Evolutionary conservation across 2,888 invertebrate genomes (phyloP).

Genomic region (Uloborus plumipes): DNA sequence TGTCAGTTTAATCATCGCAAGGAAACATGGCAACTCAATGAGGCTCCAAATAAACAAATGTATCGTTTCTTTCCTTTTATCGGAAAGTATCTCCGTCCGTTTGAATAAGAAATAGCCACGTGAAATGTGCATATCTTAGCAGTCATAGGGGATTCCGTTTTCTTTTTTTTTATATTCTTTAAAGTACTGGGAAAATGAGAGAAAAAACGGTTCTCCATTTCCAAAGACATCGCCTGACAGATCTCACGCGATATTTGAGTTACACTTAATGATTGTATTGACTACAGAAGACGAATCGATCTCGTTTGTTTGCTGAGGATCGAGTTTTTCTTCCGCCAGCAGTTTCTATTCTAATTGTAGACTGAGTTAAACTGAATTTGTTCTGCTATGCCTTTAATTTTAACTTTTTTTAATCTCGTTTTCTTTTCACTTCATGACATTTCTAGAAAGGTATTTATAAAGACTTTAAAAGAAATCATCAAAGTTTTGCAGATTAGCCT

Average conservation of each 20-base stretch:
- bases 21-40: slow-evolving; percentile 37
- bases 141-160: slow-evolving; percentile 30
- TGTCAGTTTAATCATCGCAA: slow-evolving; percentile 8
- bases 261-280: slow-evolving; percentile 64
- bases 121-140: slow-evolving; percentile 53
- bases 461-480: no score
- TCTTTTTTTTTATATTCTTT: slow-evolving; percentile 30
- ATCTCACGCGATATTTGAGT: slow-evolving; percentile 62
- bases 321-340: slow-evolving; percentile 38
- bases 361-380: slow-evolving; percentile 46
- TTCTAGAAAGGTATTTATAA: background rate
- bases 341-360: slow-evolving; percentile 58
- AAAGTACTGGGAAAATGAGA: slow-evolving; percentile 26
- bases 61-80: slow-evolving; percentile 13
- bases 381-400: slow-evolving; percentile 9
- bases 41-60: slow-evolving; percentile 45
- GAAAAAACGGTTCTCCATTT: slow-evolving; percentile 42
- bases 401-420: slow-evolving; percentile 16
- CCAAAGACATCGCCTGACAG: slow-evolving; percentile 56
- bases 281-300: slow-evolving; percentile 57
- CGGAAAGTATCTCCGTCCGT: slow-evolving; percentile 19
- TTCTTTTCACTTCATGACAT: slow-evolving; percentile 18
- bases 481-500: no score
- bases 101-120: slow-evolving; percentile 45
- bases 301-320: slow-evolving; percentile 53